These are phyloP conservation scores for Nemopilema nomurai DNA, from an alignment of 30 jellyfish, hydroid and myxozoan genomes.

Conservation along the genomic window DNA sequence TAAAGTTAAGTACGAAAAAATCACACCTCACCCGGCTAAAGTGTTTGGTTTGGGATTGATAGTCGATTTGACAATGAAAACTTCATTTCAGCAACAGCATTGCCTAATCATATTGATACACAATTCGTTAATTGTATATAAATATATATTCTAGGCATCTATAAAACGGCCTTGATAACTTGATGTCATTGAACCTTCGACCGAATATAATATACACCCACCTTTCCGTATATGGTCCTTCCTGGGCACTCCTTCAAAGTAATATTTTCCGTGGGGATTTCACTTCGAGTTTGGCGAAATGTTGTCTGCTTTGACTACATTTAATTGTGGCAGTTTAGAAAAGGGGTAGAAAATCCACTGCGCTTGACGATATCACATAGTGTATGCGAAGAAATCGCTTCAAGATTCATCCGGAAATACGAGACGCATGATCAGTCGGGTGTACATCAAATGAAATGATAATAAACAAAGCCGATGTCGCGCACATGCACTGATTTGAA, in stretches of 20 bases:
- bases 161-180: not conserved
- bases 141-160: not conserved
- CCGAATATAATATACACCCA: constrained; percentile 26
- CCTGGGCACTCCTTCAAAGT: constrained; percentile 21
- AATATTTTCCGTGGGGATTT: not conserved
- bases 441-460: not conserved
- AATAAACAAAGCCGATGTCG: not conserved
- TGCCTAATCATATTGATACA: no score
- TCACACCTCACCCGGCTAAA: no score
- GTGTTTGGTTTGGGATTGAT: no score
- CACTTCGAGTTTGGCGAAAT: not conserved
- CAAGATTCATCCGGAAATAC: constrained; percentile 13
- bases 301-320: not conserved
- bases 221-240: constrained; percentile 58
- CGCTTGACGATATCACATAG: not conserved
- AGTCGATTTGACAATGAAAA: no score
- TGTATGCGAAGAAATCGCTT: not conserved
- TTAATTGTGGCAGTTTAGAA: not conserved
- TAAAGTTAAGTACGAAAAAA: no score
- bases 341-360: not conserved
- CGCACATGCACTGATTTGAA: not conserved
- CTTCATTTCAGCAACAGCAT: no score
- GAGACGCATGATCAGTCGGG: not conserved
- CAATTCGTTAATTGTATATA: not conserved
- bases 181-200: not conserved